These are phyloP conservation scores for Eulemur albifrons DNA, from an alignment of 2,797 vertebrate genomes.

Conservation along the genomic window DNA sequence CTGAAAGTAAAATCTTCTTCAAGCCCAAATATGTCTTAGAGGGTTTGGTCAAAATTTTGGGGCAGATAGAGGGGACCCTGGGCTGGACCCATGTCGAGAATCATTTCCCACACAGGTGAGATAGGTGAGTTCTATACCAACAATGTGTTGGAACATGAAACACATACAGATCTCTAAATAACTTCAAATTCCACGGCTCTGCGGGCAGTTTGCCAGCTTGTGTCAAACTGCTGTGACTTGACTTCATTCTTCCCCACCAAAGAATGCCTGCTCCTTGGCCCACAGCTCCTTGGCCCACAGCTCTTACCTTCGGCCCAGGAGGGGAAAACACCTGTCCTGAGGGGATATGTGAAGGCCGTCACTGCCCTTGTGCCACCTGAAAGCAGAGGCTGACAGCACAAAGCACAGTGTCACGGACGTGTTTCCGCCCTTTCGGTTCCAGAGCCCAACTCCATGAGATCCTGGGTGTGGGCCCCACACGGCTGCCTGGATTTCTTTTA, in stretches of 20 bases:
- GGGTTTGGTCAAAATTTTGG: not conserved
- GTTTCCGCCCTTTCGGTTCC: not conserved
- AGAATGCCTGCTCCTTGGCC: not conserved
- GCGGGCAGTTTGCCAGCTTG: too few species aligned
- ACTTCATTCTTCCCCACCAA: not conserved
- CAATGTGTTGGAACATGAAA: not conserved
- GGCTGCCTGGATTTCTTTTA: not conserved
- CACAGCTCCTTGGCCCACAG: rapidly evolving
- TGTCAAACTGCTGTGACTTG: rapidly evolving
- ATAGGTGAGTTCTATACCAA: not conserved
- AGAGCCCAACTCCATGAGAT: rapidly evolving
- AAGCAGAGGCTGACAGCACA: not conserved
- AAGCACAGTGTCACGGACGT: not conserved
- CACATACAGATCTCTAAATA: rapidly evolving
- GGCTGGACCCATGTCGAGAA: rapidly evolving
- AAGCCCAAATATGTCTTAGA: not conserved
- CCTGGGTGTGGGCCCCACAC: rapidly evolving
- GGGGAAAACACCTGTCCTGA: rapidly evolving
- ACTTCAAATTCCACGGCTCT: rapidly evolving
- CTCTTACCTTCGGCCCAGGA: too few species aligned
- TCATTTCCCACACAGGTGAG: too few species aligned
- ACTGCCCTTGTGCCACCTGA: rapidly evolving
- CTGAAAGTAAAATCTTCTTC: not conserved
- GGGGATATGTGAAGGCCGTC: not conserved
- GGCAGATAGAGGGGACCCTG: not conserved